Evolutionary conservation across 2,888 invertebrate species (phyloP).

Genomic region (Anodontia alba): DNA sequence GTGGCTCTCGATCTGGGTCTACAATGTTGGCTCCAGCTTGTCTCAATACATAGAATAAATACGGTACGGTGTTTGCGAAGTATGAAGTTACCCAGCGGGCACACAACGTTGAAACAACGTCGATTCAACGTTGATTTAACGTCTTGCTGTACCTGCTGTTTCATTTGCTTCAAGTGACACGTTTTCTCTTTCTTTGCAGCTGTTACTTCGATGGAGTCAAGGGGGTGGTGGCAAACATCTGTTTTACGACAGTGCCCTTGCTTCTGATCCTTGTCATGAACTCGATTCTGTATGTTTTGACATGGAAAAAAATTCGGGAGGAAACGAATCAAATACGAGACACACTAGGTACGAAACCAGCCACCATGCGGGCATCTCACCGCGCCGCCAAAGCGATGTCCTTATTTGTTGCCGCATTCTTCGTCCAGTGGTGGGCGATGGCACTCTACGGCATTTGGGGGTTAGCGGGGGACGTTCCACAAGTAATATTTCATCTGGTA

Average conservation of each 20-base stretch:
- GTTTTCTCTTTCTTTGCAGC: slow-evolving; percentile 46
- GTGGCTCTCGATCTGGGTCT: too few relatives aligned
- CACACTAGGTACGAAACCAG: slow-evolving; percentile 31
- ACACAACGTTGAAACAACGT: too few relatives aligned
- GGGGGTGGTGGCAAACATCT: slow-evolving; percentile 55
- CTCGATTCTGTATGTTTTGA: slow-evolving; percentile 57
- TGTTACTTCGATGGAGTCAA: slow-evolving; percentile 65
- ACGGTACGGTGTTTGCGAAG: too few relatives aligned
- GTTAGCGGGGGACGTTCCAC: slow-evolving; percentile 48
- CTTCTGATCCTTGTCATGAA: slow-evolving; percentile 52
- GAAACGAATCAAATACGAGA: slow-evolving; percentile 35
- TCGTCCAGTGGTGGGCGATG: slow-evolving; percentile 66
- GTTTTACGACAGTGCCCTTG: slow-evolving; percentile 58
- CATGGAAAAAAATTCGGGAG: slow-evolving; percentile 57
- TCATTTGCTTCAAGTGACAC: too few relatives aligned
- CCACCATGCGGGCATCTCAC: slow-evolving; percentile 51
- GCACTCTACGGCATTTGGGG: slow-evolving; percentile 59
- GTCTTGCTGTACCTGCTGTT: too few relatives aligned
- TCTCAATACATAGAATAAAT: too few relatives aligned
- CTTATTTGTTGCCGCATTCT: slow-evolving; percentile 61
- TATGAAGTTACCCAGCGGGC: too few relatives aligned
- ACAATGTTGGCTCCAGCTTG: too few relatives aligned
- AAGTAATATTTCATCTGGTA: slow-evolving; percentile 55
- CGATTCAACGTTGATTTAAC: too few relatives aligned
- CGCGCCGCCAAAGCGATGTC: slow-evolving; percentile 65